A percentile compares a stretch with the other conserved stretches of the same genome.
These are phyloP conservation scores for Myiozetetes cayanensis DNA, from an alignment of 2,113 vertebrate species.

Conservation along the genomic window DNA sequence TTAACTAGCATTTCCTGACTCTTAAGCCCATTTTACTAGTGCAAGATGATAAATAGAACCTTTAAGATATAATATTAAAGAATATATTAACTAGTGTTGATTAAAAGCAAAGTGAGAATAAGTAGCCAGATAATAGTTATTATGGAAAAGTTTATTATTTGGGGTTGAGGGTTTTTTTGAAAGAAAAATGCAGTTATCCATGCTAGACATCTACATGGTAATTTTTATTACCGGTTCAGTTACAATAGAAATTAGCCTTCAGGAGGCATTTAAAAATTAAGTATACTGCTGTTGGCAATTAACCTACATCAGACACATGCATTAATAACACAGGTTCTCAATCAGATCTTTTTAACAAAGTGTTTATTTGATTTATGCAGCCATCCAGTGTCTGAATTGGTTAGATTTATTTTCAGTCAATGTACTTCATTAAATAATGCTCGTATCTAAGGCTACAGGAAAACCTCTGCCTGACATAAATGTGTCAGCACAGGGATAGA, in stretches of 20 bases:
- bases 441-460: not conserved
- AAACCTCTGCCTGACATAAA: not conserved
- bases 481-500: not conserved
- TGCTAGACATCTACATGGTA: not conserved
- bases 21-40: not conserved
- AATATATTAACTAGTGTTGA: not conserved
- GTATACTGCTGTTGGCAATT: not conserved
- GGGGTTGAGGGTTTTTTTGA: accelerated
- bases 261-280: not conserved
- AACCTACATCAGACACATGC: not conserved
- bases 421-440: not conserved
- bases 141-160: not conserved
- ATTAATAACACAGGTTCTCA: not conserved
- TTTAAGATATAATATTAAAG: not conserved
- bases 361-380: not conserved
- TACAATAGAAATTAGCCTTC: not conserved
- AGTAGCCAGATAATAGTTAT: not conserved
- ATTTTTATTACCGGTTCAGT: not conserved
- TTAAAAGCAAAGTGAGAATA: not conserved
- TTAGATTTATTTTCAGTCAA: not conserved
- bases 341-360: not conserved
- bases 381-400: not conserved
- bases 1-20: not conserved
- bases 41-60: not conserved
- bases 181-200: not conserved